phyloP scores from a whole-genome alignment of 53 echinoderm and acorn worm species.

The Echinometra lucunter region DNA sequence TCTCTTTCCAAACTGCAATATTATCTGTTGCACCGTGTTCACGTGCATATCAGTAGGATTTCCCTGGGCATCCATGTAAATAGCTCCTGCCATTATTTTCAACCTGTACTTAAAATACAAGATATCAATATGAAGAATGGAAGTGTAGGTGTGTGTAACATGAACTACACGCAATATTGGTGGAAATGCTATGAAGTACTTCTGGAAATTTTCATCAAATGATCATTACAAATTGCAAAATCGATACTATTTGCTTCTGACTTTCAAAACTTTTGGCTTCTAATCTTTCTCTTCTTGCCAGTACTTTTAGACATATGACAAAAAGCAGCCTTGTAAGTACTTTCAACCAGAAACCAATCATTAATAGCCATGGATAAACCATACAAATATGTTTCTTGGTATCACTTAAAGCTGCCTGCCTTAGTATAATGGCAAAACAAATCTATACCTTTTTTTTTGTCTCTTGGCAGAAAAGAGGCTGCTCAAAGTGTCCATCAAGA shows the following conservation, averaged over 20 bases:
- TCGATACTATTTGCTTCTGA: neutral
- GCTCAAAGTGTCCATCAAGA: neutral
- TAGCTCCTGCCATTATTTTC: neutral
- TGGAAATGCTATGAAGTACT: neutral
- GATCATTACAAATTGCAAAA: neutral
- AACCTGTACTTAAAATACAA: neutral
- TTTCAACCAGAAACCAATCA: neutral
- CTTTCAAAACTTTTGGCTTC: too few species aligned
- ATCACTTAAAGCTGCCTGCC: too few species aligned
- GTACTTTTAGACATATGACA: neutral
- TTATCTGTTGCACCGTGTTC: neutral
- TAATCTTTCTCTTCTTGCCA: neutral
- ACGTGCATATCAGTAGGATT: neutral
- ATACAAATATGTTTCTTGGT: neutral
- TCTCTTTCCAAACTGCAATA: neutral
- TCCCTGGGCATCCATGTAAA: neutral
- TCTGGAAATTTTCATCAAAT: neutral
- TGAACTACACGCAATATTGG: neutral
- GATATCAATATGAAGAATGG: neutral
- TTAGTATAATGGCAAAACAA: too few species aligned
- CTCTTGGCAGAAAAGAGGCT: neutral
- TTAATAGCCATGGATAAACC: neutral
- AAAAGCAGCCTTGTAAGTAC: too few species aligned
- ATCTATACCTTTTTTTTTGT: too few species aligned
- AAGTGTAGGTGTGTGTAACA: neutral